These are phyloP conservation scores for Ectemnius lituratus DNA, from an alignment of 2,888 invertebrate genomes.

Conservation along the genomic window DNA sequence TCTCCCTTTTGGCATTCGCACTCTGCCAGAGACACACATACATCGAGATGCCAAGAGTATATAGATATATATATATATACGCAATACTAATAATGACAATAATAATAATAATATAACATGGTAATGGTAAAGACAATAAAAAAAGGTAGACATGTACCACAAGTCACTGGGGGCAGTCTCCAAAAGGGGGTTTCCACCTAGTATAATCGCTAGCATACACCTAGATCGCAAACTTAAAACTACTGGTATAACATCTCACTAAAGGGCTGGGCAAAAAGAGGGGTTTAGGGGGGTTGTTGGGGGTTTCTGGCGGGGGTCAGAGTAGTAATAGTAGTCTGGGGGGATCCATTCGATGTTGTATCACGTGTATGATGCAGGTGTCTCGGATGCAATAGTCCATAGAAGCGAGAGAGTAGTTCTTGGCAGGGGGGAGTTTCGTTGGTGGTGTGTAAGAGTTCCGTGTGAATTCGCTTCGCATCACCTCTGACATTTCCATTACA, in stretches of 20 bases:
- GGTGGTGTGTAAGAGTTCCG: too few relatives aligned
- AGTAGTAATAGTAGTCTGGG: not conserved
- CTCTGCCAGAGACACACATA: constrained; percentile 66
- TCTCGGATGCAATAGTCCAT: too few relatives aligned
- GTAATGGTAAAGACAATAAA: constrained; percentile 19
- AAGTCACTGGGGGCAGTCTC: constrained; percentile 64
- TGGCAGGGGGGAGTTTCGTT: too few relatives aligned
- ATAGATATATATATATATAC: too few relatives aligned
- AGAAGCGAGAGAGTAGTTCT: too few relatives aligned
- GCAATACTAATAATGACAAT: too few relatives aligned
- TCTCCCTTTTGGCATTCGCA: constrained; percentile 14
- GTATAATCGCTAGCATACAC: constrained; percentile 72
- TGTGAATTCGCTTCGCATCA: too few relatives aligned
- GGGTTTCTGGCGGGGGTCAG: constrained; percentile 50
- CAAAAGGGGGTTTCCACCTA: constrained; percentile 55
- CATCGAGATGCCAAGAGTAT: constrained; percentile 59
- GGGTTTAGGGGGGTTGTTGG: constrained; percentile 23
- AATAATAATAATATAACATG: not conserved
- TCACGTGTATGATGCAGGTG: too few relatives aligned
- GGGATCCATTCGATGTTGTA: constrained; percentile 5
- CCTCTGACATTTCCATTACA: too few relatives aligned
- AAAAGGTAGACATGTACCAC: constrained; percentile 72
- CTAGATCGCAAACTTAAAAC: constrained; percentile 72
- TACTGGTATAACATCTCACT: constrained; percentile 76
- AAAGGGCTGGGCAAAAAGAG: constrained; percentile 60